Base-by-base conservation (phyloP, 2,113 vertebrate species). In the Chamaea fasciata region DNA sequence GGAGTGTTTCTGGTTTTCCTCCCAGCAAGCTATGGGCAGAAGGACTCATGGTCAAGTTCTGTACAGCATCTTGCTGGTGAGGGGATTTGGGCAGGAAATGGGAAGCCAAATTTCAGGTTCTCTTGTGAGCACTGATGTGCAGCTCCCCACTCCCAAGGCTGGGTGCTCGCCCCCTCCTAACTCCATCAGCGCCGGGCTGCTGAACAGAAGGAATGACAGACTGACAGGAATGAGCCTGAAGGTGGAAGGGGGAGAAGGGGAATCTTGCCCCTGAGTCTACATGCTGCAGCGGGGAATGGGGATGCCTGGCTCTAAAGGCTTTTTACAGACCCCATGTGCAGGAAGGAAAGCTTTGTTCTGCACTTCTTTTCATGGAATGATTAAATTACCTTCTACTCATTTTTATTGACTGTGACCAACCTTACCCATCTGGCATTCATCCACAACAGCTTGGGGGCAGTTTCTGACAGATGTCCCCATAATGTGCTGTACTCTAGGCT, bases 111-210 rank as follows among this genome's bases (percentile, higher is more conserved):
- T 41, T 87, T 60, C 42, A 14, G 24, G 11, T 35, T 65, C 7
- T 57, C n/a, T 57, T 1, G 0, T 1, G 4, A 60, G 37, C 23
- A 23, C 27, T 47, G 26, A 10, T 13, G 13, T 23, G 39, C n/a
- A 41, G 7, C 8, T 62, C 50, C 15, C 59, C 24, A 13, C 27
- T 0, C 0, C 33, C 1, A 2, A 62, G 28, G 50, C 35, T 0
- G 0, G 17, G 49, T 21, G 15, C 2, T 2, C 67, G 19, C 4
- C 16, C 35, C 15, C 23, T 67, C 52, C 53, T 42, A 33, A 42
- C 4, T 11, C 49, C 27, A 27, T 21, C 30, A 24, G 27, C 0
- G 0, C 30, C 9, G 11, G 7, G 22, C 50, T 87, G 64, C 39
- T 0, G 0, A 65, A 33, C 22, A 47, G 53, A 53, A 55, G 31